Conservation (phyloP, 2,797 vertebrate species). For the Xiphorhynchus erythropygius region DNA sequence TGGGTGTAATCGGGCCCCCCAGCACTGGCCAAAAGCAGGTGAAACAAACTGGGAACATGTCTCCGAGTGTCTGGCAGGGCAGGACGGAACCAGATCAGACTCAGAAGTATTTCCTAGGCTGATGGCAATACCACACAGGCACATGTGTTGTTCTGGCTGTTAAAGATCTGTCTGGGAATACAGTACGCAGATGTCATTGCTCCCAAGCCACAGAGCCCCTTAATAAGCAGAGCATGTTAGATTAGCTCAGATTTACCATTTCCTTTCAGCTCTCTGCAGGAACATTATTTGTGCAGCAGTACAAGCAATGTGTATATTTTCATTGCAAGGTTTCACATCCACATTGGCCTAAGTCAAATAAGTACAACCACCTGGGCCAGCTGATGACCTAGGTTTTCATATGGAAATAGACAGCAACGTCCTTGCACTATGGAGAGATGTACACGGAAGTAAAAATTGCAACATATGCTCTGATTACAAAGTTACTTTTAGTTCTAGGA, state of each 20-base stretch:
- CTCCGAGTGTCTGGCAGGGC: background rate
- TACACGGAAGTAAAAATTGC: background rate
- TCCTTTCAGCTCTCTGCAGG: background rate
- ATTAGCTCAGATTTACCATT: background rate
- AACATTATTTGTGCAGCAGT: rapidly evolving
- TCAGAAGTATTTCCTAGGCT: background rate
- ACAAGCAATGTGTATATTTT: background rate
- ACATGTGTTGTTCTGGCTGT: rapidly evolving
- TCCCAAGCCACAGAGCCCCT: background rate
- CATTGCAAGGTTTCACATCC: background rate
- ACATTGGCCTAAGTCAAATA: background rate
- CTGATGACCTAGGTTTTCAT: background rate
- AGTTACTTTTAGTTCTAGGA: background rate
- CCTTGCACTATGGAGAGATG: rapidly evolving
- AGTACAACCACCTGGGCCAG: background rate
- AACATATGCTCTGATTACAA: rapidly evolving
- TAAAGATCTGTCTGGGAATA: background rate
- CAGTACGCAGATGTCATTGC: background rate
- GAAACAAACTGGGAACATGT: rapidly evolving
- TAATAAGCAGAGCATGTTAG: background rate
- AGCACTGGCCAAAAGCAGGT: background rate
- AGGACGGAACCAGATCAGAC: background rate
- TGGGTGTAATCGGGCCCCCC: rapidly evolving
- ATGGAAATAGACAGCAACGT: background rate
- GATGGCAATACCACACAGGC: background rate